Evolutionary conservation across 2,888 invertebrate genomes (phyloP).

Genomic region (Bombylius discolor): DNA sequence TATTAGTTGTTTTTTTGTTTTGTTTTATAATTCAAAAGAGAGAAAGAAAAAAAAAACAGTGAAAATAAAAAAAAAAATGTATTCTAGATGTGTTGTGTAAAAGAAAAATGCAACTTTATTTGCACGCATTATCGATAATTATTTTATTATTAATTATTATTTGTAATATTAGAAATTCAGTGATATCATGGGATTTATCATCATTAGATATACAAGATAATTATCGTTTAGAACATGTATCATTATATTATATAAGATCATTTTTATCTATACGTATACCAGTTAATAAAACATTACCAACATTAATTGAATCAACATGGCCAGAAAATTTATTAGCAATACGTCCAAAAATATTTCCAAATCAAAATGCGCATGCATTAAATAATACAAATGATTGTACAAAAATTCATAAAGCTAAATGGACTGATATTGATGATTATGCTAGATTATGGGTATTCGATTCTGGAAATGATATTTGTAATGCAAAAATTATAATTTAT

Average conservation of each 20-base stretch:
- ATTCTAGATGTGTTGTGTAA: too few species aligned
- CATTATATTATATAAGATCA: slow-evolving; percentile 15
- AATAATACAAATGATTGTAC: slow-evolving; percentile 9
- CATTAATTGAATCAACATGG: slow-evolving; percentile 18
- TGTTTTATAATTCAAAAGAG: too few species aligned
- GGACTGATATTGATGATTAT: slow-evolving; percentile 14
- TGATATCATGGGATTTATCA: slow-evolving; percentile 3
- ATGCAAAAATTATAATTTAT: slow-evolving; percentile 15
- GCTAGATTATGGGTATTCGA: slow-evolving; percentile 17
- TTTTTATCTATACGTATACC: slow-evolving; percentile 11
- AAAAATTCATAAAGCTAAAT: slow-evolving; percentile 12
- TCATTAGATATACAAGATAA: slow-evolving; percentile 1
- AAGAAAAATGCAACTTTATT: too few species aligned
- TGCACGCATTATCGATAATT: too few species aligned
- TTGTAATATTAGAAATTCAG: too few species aligned
- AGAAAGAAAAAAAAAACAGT: too few species aligned
- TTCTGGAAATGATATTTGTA: slow-evolving; percentile 14
- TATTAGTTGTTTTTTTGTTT: too few species aligned
- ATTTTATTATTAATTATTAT: too few species aligned
- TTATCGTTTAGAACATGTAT: slow-evolving; percentile 11
- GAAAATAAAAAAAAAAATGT: too few species aligned
- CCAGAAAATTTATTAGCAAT: slow-evolving; percentile 16
- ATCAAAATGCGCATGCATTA: slow-evolving; percentile 4
- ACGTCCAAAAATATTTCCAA: slow-evolving; percentile 15
- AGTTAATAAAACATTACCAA: slow-evolving; percentile 6